Evolutionary conservation across 2,113 vertebrate species (phyloP), one percentile per base, ranked within the genome.

Genomic region (Neolamprologus falcicula): DNA sequence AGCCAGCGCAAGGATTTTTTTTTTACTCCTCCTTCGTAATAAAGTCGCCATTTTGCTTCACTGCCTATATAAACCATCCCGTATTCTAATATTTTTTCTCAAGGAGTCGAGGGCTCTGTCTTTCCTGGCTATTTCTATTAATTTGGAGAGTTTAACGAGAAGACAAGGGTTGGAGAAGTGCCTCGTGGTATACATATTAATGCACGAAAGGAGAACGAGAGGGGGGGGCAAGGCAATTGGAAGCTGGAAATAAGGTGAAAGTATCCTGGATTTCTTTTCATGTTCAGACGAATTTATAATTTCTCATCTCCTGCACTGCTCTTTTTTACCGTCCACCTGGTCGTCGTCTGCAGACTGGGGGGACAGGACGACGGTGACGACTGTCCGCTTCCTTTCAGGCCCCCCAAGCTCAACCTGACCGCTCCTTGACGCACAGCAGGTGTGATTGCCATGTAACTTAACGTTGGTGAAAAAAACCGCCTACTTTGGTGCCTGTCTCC

Each of bases 11-110:
- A 95, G 95, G 95, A 92, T 95, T 96, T 95, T 96, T 87, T 90
- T 90, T 94, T 95, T 94, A 96, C 96, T 96, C 97, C 97, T 97
- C 96, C 97, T 97, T 96, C 97, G 97, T 95, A 96, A 96, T 97
- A 98, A 98, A 97, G 98, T 98, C 98, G 97, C 98, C 98, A 98
- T 98, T 98, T 98, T 98, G 97, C 97, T 97, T 97, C 96, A 96
- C 95, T 97, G 97, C 96, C 96, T 96, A 94, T 97, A 96, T 96
- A 96, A 97, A 97, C 94, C 96, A 94, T 94, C 93, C 95, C 94
- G 94, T 96, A 93, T 95, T 96, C 91, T 96, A 91, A 89, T 94
- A 95, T 96, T 96, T 94, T 96, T 89, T 79, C 84, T 90, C 90
- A 88, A 94, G 93, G 92, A 94, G 88, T 89, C 86, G 89, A 35